A percentile compares a stretch with the other conserved stretches of the same genome.
phyloP scores from a whole-genome alignment of 2,888 invertebrate genomes.

The Lasioglossum marginatum region DNA sequence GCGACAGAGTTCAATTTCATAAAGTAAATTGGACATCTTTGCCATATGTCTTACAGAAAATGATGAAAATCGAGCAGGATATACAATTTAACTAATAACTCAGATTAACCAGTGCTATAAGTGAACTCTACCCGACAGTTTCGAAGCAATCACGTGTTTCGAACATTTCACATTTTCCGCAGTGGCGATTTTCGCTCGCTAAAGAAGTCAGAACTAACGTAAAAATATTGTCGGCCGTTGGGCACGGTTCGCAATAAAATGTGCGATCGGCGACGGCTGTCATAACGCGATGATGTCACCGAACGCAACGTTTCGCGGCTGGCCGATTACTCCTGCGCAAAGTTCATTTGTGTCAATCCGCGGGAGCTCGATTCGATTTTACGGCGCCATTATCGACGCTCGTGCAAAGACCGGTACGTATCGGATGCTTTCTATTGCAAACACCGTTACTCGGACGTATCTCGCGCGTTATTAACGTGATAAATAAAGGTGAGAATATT shows the following conservation, averaged over 20 bases:
- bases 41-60: neutral
- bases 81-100: neutral
- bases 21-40: neutral
- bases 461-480: constrained; percentile 37
- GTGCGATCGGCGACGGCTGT: neutral
- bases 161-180: neutral
- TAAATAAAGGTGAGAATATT: constrained; percentile 33
- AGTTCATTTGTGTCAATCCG: constrained; percentile 21
- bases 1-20: neutral
- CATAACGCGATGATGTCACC: neutral
- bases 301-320: neutral
- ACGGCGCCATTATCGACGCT: constrained; percentile 8
- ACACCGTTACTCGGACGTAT: constrained; percentile 8
- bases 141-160: neutral
- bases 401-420: neutral
- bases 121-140: neutral
- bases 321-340: neutral
- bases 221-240: neutral
- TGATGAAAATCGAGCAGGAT: neutral
- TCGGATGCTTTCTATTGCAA: constrained; percentile 8
- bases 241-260: neutral
- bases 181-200: neutral
- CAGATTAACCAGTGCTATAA: neutral
- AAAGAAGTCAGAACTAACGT: neutral
- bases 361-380: neutral